Evolutionary conservation across 2,797 vertebrate species (phyloP).

Genomic region (Nyctibius grandis): DNA sequence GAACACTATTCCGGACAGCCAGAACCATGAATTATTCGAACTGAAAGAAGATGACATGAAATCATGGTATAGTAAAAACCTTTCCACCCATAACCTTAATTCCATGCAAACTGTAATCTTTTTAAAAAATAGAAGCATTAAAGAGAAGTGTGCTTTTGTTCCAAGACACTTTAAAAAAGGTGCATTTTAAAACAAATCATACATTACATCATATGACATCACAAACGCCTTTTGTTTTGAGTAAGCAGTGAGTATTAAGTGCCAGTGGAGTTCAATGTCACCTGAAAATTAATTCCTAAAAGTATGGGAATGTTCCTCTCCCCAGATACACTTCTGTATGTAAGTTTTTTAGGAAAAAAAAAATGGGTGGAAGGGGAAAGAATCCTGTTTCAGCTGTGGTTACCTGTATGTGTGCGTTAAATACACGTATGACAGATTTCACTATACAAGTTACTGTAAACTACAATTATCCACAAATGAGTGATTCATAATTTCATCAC

Average conservation of each 20-base stretch:
- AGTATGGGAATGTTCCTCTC: not conserved
- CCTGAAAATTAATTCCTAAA: not conserved
- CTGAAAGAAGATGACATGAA: not conserved
- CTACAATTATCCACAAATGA: not conserved
- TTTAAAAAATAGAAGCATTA: not conserved
- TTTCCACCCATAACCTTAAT: not conserved
- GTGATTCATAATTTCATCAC: not conserved
- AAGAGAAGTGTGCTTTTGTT: not conserved
- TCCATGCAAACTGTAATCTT: not conserved
- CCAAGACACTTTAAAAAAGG: not conserved
- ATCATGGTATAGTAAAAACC: not conserved
- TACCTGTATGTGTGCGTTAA: not conserved
- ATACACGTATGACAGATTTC: fast-evolving
- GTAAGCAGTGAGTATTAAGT: not conserved
- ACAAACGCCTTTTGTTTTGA: not conserved
- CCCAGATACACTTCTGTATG: not conserved
- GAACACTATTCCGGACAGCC: not conserved
- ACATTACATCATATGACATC: not conserved
- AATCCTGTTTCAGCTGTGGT: not conserved
- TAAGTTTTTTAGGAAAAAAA: not conserved
- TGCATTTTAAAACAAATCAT: not conserved
- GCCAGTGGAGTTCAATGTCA: not conserved
- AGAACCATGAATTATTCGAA: not conserved
- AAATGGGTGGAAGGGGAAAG: not conserved
- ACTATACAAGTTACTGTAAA: not conserved